These are phyloP conservation scores for Trachelus tabidus DNA, from an alignment of 2,888 invertebrate genomes.

Conservation along the genomic window DNA sequence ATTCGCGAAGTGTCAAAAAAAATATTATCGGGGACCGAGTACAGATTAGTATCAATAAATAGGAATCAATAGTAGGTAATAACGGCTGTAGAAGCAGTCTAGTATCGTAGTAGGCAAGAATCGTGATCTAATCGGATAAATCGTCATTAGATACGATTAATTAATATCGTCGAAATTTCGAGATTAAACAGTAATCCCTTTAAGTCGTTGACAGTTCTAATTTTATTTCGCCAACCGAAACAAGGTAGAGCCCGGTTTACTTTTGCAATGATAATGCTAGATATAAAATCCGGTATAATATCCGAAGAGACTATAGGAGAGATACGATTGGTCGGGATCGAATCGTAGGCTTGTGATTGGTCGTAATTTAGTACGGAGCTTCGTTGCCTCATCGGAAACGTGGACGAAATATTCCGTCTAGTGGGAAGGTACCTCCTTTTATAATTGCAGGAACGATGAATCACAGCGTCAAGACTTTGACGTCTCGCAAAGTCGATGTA, in stretches of 20 bases:
- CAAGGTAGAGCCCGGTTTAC: not conserved
- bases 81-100: not conserved
- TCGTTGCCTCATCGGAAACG: no score
- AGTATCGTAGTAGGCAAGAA: not conserved
- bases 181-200: not conserved
- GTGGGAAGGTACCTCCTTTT: not conserved
- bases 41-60: not conserved
- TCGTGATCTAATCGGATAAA: not conserved
- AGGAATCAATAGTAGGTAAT: not conserved
- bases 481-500: not conserved
- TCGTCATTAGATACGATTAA: not conserved
- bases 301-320: not conserved
- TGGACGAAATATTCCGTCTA: not conserved
- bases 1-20: not conserved
- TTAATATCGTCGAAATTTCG: not conserved
- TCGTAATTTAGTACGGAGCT: no score
- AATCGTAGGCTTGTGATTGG: not conserved
- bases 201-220: not conserved
- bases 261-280: not conserved
- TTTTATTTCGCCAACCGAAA: no score
- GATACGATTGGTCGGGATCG: not conserved
- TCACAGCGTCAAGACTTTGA: not conserved
- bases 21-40: not conserved
- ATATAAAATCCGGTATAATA: not conserved
- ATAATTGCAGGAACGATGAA: not conserved